A percentile compares a stretch with the other conserved stretches of the same genome.
Conservation (phyloP, 2,888 invertebrate species). For the Drosophila tanythrix region DNA sequence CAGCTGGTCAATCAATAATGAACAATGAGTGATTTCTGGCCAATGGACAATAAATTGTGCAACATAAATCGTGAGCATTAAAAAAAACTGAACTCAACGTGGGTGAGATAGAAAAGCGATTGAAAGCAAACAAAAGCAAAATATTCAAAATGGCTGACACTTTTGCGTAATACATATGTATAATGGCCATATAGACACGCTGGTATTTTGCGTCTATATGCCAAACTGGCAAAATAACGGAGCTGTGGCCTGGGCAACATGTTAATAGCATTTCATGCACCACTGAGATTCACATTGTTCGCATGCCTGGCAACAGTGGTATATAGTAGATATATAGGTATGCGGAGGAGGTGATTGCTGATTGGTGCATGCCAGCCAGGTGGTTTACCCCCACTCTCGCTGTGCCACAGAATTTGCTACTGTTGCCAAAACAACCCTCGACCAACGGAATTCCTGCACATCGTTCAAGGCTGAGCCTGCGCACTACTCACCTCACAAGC, state of each 20-base stretch:
- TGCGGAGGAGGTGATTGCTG: constrained; percentile 40
- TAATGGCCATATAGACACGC: constrained; percentile 23
- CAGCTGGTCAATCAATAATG: constrained; percentile 45
- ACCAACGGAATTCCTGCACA: constrained; percentile 73
- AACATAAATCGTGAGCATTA: constrained; percentile 46
- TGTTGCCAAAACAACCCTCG: constrained; percentile 78
- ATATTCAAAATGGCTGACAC: constrained; percentile 83
- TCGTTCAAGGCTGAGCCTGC: constrained; percentile 53
- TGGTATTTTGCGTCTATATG: constrained; percentile 17
- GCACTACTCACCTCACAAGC: constrained; percentile 64
- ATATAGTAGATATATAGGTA: constrained; percentile 6
- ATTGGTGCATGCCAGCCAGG: constrained; percentile 68
- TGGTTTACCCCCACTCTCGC: constrained; percentile 45
- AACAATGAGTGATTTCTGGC: constrained; percentile 27
- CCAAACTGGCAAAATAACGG: constrained; percentile 59
- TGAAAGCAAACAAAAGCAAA: constrained; percentile 54
- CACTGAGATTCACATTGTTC: constrained; percentile 73
- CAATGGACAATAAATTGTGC: constrained; percentile 37
- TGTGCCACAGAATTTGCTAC: constrained; percentile 56
- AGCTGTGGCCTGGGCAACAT: constrained; percentile 71
- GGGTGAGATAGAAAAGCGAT: constrained; percentile 37
- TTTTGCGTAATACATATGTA: constrained; percentile 33
- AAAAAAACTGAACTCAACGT: constrained; percentile 17
- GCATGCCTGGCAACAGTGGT: constrained; percentile 41
- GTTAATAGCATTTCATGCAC: constrained; percentile 77